Percentiles rank a stretch among this genome's conserved stretches.
Evolutionary conservation across 37 sponge, comb jelly and placozoan genomes (phyloP).

Genomic region (Oscarella lobularis): DNA sequence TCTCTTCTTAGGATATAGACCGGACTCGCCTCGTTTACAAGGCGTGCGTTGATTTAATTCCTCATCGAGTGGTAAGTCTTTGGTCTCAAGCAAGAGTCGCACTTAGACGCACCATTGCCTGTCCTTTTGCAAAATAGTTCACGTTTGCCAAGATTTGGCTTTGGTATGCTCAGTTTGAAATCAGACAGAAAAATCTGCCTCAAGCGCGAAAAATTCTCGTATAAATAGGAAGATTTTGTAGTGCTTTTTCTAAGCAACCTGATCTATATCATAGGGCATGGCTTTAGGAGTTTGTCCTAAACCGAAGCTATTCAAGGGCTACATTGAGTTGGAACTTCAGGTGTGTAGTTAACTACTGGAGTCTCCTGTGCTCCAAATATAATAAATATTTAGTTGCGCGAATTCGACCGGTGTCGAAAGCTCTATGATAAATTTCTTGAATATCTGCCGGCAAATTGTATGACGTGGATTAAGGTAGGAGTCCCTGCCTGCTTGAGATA

Average conservation of each 20-base stretch:
- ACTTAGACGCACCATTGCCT: no score
- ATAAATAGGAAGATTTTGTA: background rate
- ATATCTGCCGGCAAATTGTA: slow-evolving; percentile 61
- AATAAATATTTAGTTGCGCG: slow-evolving; percentile 36
- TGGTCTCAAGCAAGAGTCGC: background rate
- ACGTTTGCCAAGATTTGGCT: slow-evolving; percentile 98
- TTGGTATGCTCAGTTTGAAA: slow-evolving; percentile 91
- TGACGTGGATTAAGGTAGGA: slow-evolving; percentile 94
- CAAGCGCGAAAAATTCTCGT: slow-evolving; percentile 70
- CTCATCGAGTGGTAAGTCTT: slow-evolving; percentile 32
- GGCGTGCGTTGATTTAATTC: slow-evolving; percentile 75
- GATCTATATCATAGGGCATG: slow-evolving; percentile 26
- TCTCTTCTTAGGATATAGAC: no score
- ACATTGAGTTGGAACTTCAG: slow-evolving; percentile 95
- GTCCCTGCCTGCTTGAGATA: slow-evolving; percentile 35
- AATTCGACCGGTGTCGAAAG: slow-evolving; percentile 93
- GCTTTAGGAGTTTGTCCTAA: slow-evolving; percentile 95
- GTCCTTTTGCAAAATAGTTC: no score
- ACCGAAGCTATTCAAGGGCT: slow-evolving; percentile 82
- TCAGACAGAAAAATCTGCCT: slow-evolving; percentile 74
- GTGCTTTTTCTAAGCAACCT: background rate
- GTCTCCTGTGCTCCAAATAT: background rate
- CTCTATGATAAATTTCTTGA: slow-evolving; percentile 97
- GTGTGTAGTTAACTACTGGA: no score
- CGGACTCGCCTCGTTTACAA: slow-evolving; percentile 81